phyloP scores from a whole-genome alignment of 64 coral and sea anemone genomes.

The Actinia equina region DNA sequence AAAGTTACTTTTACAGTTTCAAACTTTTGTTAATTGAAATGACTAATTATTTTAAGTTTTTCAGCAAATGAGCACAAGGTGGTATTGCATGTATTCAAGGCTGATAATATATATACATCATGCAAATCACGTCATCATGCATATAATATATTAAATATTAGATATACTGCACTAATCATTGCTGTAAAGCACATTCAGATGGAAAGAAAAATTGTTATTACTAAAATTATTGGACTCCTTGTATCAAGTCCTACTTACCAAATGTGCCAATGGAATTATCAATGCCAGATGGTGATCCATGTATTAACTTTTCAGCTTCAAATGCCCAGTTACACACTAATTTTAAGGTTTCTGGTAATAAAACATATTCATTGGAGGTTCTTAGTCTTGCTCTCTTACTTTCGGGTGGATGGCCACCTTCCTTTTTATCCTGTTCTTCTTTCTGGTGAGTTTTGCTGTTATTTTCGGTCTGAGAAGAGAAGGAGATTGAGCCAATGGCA shows the following conservation, averaged over 20 bases:
- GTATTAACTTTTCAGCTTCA: conserved; percentile 89
- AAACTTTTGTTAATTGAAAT: too few relatives aligned
- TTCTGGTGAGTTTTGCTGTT: background rate
- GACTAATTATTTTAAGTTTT: too few relatives aligned
- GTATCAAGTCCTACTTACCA: conserved; percentile 41
- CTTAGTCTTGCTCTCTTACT: background rate
- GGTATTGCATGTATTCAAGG: too few relatives aligned
- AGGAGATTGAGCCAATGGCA: conserved; percentile 16
- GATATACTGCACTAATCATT: too few relatives aligned
- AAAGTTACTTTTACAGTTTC: too few relatives aligned
- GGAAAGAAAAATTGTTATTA: too few relatives aligned
- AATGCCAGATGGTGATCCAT: conserved; percentile 94
- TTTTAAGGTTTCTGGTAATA: conserved; percentile 23
- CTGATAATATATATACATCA: too few relatives aligned
- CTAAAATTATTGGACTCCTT: background rate
- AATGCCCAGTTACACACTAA: conserved; percentile 86
- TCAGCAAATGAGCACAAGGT: too few relatives aligned
- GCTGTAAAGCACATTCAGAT: too few relatives aligned
- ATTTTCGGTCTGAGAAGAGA: background rate
- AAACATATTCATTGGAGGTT: background rate
- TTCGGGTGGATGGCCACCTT: background rate
- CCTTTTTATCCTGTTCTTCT: background rate
- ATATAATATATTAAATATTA: too few relatives aligned
- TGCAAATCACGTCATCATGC: too few relatives aligned
- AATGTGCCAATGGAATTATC: conserved; percentile 89